Evolutionary conservation across 2,888 invertebrate species (phyloP).

Genomic region (Campoplex nolae): DNA sequence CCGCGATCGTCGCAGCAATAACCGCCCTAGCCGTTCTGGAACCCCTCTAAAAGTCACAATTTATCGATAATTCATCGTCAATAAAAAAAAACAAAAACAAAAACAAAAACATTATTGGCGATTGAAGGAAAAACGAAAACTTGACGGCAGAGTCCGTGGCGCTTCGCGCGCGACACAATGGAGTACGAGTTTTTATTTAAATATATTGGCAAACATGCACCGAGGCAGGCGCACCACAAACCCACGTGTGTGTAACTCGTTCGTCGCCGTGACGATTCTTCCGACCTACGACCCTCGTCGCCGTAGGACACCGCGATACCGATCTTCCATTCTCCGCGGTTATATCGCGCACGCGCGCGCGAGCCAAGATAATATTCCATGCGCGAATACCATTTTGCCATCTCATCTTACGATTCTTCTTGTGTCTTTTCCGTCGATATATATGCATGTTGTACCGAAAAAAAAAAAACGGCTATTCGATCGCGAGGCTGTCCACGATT

Average conservation of each 20-base stretch:
- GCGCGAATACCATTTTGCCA: constrained; percentile 56
- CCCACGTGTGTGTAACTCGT: constrained; percentile 42
- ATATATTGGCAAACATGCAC: constrained; percentile 11
- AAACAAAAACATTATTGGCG: no score
- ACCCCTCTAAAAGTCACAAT: not conserved
- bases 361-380: constrained; percentile 59
- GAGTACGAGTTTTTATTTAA: not conserved
- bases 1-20: not conserved
- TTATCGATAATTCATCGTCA: not conserved
- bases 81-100: not conserved
- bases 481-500: constrained; percentile 43
- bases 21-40: no score
- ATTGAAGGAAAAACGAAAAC: not conserved
- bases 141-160: not conserved
- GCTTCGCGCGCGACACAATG: not conserved
- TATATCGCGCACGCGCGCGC: constrained; percentile 4
- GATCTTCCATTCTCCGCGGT: constrained; percentile 69
- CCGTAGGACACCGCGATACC: constrained; percentile 67
- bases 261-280: constrained; percentile 65
- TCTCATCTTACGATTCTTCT: constrained; percentile 48
- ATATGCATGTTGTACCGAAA: constrained; percentile 30
- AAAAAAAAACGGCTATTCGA: constrained; percentile 38
- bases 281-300: constrained; percentile 66
- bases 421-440: constrained; percentile 20
- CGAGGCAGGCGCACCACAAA: constrained; percentile 16